phyloP scores from a whole-genome alignment of 2,888 invertebrate species.

The Lepas anatifera region DNA sequence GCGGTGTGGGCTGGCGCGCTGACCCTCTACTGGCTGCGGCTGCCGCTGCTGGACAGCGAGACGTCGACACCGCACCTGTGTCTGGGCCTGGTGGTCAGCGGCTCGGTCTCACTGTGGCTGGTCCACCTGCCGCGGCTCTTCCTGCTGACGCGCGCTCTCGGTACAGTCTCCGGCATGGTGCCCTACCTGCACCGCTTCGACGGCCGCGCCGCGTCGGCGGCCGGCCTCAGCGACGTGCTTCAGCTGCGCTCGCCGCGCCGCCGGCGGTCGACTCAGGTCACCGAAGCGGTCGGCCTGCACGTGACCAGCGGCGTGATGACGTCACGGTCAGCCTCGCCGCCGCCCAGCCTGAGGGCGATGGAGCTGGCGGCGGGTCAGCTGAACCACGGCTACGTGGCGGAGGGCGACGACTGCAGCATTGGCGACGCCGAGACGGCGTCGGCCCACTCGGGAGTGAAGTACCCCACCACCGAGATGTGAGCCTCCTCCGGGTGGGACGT shows the following conservation, averaged over 20 bases:
- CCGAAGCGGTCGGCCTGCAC: neutral
- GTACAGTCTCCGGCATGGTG: neutral
- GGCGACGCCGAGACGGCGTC: neutral
- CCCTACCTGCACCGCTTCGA: neutral
- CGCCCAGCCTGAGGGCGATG: neutral
- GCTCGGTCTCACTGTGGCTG: neutral
- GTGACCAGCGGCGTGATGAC: neutral
- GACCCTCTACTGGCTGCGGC: neutral
- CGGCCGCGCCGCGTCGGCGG: neutral
- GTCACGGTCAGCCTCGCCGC: neutral
- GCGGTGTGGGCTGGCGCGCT: neutral
- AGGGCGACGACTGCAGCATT: neutral
- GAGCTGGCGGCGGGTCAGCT: neutral
- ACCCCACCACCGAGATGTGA: neutral
- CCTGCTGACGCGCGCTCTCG: neutral
- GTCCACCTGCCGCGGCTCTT: constrained; percentile 8
- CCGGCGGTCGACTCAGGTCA: neutral
- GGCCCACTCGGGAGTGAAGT: neutral
- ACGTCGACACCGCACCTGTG: neutral
- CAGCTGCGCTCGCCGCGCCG: neutral
- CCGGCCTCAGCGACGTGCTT: neutral
- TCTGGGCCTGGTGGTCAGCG: neutral
- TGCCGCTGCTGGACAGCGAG: neutral
- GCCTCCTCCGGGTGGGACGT: neutral
- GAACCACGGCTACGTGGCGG: neutral